These are phyloP conservation scores for Callorhinus ursinus DNA, from an alignment of 2,113 vertebrate species.

Conservation along the genomic window DNA sequence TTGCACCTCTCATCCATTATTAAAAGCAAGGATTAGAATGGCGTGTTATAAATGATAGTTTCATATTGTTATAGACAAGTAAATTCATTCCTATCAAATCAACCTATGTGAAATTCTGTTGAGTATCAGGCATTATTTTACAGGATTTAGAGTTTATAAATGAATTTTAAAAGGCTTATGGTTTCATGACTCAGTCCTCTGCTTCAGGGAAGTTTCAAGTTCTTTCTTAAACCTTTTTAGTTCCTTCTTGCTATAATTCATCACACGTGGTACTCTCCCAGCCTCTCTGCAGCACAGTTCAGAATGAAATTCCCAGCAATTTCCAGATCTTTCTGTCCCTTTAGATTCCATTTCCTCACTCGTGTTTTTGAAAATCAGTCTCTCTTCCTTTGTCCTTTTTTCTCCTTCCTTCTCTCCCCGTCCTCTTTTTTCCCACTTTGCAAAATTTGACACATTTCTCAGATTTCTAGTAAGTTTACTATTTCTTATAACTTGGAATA, in stretches of 20 bases:
- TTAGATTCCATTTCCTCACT: background rate
- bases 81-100: background rate
- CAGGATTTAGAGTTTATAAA: background rate
- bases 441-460: background rate
- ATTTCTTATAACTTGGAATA: background rate
- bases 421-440: background rate
- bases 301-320: background rate
- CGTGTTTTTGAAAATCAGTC: background rate
- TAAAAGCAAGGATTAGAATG: background rate
- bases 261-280: accelerated
- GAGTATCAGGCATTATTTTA: background rate
- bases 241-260: background rate
- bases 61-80: background rate
- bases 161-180: background rate
- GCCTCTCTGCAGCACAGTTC: no score
- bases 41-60: background rate
- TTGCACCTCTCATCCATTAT: background rate
- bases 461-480: background rate
- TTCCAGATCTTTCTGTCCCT: background rate
- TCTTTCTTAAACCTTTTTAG: background rate
- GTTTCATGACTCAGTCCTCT: background rate
- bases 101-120: background rate
- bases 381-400: background rate
- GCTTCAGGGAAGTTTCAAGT: background rate
- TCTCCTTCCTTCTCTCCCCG: background rate